Conservation (phyloP, 2,797 vertebrate species). For the Acomys russatus region DNA sequence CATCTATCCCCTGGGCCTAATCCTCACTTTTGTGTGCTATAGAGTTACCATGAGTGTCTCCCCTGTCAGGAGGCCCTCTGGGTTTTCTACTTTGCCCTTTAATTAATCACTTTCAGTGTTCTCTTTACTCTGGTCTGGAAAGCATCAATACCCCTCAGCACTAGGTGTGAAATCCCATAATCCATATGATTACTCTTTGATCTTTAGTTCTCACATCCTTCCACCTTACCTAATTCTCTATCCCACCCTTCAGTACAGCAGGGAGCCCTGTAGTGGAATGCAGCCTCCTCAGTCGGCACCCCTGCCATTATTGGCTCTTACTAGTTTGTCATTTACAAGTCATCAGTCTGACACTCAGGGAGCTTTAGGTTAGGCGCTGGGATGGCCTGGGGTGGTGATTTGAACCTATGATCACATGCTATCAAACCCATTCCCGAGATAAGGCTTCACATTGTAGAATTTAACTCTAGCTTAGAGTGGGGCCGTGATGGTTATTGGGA, state of each 20-base stretch:
- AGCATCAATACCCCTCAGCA: not conserved
- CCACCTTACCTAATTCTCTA: not conserved
- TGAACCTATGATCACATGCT: not conserved
- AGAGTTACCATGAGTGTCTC: not conserved
- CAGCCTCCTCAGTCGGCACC: not conserved
- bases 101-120: not conserved
- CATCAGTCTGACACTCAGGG: not conserved
- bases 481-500: fast-evolving
- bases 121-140: not conserved
- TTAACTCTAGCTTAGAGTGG: not conserved
- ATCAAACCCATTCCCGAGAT: not conserved
- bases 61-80: not conserved
- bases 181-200: not conserved
- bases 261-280: not conserved
- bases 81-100: not conserved
- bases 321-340: not conserved
- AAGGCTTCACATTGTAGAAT: not conserved
- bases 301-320: not conserved
- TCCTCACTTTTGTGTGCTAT: not conserved
- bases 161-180: not conserved
- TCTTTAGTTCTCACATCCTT: not conserved
- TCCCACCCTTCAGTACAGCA: not conserved
- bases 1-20: not conserved
- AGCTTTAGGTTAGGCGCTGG: not conserved
- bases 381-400: not conserved